Conservation (phyloP, 2,888 invertebrate species). For the Neuroscelio doddi region DNA sequence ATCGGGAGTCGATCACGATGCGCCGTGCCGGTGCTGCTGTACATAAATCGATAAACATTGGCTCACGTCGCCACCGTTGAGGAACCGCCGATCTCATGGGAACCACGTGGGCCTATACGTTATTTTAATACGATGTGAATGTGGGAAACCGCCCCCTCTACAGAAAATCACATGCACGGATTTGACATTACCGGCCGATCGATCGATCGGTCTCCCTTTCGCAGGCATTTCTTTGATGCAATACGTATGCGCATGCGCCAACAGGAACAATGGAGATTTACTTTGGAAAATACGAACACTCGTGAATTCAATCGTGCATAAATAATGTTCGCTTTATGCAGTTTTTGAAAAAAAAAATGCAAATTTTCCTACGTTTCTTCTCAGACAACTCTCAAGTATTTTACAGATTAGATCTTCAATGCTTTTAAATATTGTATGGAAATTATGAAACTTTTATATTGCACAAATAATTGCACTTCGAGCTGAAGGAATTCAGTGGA, state of each 20-base stretch:
- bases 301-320: conserved; percentile 4
- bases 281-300: background rate
- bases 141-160: conserved; percentile 48
- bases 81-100: conserved; percentile 41
- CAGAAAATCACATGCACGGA: conserved; percentile 3
- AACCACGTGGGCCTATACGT: conserved; percentile 47
- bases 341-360: no score
- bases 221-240: conserved; percentile 3
- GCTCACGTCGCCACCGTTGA: conserved; percentile 18
- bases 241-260: background rate
- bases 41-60: conserved; percentile 33
- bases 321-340: background rate
- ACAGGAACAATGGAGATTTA: conserved; percentile 5
- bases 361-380: no score
- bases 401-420: no score
- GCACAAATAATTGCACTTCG: no score
- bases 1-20: conserved; percentile 40
- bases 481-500: no score
- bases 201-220: conserved; percentile 8
- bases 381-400: no score
- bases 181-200: conserved; percentile 10
- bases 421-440: no score
- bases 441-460: no score
- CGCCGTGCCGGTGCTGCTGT: conserved; percentile 14
- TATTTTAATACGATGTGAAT: conserved; percentile 49